Base-by-base conservation (phyloP, 2,888 invertebrate genomes). In the Dasysyrphus tricinctus region DNA sequence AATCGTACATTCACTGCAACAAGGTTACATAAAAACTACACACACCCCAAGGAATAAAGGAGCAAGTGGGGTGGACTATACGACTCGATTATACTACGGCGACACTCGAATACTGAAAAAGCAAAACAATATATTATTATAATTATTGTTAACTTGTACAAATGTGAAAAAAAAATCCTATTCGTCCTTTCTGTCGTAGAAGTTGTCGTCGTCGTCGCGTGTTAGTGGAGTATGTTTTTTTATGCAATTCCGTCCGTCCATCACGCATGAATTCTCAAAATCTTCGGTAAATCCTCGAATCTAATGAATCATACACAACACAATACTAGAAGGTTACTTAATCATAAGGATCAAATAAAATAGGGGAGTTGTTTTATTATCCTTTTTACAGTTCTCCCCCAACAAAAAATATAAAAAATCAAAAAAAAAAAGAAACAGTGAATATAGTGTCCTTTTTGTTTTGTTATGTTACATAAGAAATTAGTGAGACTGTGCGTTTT, bases 21-120 rank as follows among this genome's bases (percentile, higher is more conserved):
- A 78, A 81, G 74, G 86, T 86, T 86, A 86, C 82, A 86, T 86
- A 86, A 86, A 65, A 86, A 69, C 54, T 49, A 84, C 85, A 77
- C 76, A 81, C 85, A 81, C 77, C 61, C 73, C 49, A 76, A 76
- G 32, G 39, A 63, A 56, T 8, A 24, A 32, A 49, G 47, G 34
- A 65, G 29, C 47, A 32, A 24, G 24, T 3, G 29, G 12, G 57
- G 16, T 39, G 39, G 14, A 3, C 16, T 7, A 24, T 24, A n/a
- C 16, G 2, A 32, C 57, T 24, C 24, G 24, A 24, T 3, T 24
- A 24, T 39, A 63, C 63, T 29, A 59, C 65, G 73, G 54, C 42
- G 69, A 51, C 74, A 83, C 57, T 75, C 37, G 24, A 72, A 49
- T 65, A 47, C 7, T 49, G 44, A 54, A 39, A 11, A 29, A 49